phyloP scores from a whole-genome alignment of 92 coral and sea anemone species.

The Phymanthus crucifer region DNA sequence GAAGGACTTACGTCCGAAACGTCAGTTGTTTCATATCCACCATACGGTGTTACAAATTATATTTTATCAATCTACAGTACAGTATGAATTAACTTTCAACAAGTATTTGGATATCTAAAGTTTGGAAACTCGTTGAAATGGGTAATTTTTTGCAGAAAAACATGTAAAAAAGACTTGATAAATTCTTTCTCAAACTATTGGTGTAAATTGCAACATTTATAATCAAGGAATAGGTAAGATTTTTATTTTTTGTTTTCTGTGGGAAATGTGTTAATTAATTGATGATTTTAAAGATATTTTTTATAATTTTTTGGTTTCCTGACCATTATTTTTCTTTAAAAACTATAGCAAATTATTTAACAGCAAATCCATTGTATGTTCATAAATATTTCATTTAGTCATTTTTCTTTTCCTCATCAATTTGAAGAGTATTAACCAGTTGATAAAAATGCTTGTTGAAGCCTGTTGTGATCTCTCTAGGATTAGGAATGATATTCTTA shows the following conservation, averaged over 20 bases:
- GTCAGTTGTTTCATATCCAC: too few relatives aligned
- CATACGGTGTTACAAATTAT: too few relatives aligned
- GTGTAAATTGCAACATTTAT: background rate
- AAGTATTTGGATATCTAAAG: too few relatives aligned
- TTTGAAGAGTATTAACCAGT: constrained; percentile 68
- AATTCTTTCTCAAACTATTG: background rate
- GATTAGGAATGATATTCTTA: constrained; percentile 70
- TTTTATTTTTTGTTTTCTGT: background rate
- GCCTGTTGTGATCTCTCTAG: constrained; percentile 60
- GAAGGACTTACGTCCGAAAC: too few relatives aligned
- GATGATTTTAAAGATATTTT: too few relatives aligned
- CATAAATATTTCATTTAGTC: background rate
- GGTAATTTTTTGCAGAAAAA: too few relatives aligned
- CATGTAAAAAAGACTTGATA: too few relatives aligned
- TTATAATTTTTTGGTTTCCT: background rate
- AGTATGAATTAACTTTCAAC: too few relatives aligned
- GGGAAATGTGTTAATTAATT: background rate
- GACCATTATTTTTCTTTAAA: background rate
- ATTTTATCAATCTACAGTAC: too few relatives aligned
- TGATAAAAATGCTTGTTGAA: constrained; percentile 76
- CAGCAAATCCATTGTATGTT: too few relatives aligned
- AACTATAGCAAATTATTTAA: background rate
- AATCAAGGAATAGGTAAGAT: background rate
- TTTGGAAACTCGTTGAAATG: too few relatives aligned
- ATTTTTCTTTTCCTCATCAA: constrained; percentile 32